Evolutionary conservation across 1,140 invertebrate genomes (phyloP).

Genomic region (Araneus ventricosus): DNA sequence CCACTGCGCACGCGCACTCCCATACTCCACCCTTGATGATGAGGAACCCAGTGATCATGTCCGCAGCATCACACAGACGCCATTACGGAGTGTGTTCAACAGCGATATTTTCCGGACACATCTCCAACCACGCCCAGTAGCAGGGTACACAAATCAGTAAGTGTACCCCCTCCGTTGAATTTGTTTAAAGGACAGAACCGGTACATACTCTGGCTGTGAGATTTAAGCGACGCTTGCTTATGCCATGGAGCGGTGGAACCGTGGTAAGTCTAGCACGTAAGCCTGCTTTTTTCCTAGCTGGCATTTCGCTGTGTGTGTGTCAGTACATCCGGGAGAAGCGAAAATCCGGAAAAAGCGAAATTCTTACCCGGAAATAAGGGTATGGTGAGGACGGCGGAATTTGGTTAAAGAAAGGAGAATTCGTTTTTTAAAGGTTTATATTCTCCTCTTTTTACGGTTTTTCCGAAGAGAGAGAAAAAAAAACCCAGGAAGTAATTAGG

Average conservation of each 20-base stretch:
- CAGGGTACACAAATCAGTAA: neutral
- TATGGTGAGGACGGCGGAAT: neutral
- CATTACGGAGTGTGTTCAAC: slow-evolving; percentile 46
- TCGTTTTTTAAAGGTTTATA: no score
- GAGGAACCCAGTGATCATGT: slow-evolving; percentile 70
- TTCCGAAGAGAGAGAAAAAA: no score
- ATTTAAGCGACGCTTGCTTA: slow-evolving; percentile 61
- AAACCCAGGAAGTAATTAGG: neutral
- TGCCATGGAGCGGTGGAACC: slow-evolving; percentile 62
- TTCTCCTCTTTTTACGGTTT: no score
- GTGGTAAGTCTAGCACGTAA: slow-evolving; percentile 52
- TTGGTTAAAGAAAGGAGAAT: neutral
- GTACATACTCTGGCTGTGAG: slow-evolving; percentile 54
- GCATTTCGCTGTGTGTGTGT: neutral
- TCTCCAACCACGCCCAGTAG: neutral
- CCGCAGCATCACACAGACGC: slow-evolving; percentile 59
- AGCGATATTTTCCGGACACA: neutral
- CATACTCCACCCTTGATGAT: slow-evolving; percentile 60
- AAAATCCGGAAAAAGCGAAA: neutral
- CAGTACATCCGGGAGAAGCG: neutral
- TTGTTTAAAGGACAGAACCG: neutral
- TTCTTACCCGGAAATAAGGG: neutral
- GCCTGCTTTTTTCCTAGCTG: neutral
- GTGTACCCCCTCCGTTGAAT: neutral
- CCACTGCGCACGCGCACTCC: slow-evolving; percentile 52